Base-by-base conservation (phyloP, 2,113 vertebrate genomes). In the Camelus bactrianus region DNA sequence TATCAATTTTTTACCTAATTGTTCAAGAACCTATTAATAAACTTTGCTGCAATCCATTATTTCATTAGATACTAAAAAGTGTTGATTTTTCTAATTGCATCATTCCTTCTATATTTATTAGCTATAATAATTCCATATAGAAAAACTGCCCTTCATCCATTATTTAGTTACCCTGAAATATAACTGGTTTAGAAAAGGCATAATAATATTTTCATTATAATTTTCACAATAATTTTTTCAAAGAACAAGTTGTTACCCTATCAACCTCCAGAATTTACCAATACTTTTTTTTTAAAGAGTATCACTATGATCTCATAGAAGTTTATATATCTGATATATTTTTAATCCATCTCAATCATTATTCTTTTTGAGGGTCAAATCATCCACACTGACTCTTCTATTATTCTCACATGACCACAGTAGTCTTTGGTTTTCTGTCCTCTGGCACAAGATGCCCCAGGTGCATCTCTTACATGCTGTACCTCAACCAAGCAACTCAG, bases 121-220 rank as follows among this genome's bases (percentile, higher is more conserved):
- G 58, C 19, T 81, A 50, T 35, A 81, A 88, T 89, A 62, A 50
- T 83, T 70, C 15, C 77, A 76, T n/a, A 35, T 7, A n/a, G 60
- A 69, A 89, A 83, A 83, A 82, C 26, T 76, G 30, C 54, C 50
- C 90, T 32, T 76, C 28, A 69, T 89, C 89, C 69, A 77, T n/a
- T 69, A 69, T 76, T 83, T 38, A 89, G 52, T 69, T 81, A 42
- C 42, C n/a, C 65, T 81, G 19, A 72, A 73, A 80, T 50, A 32
- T 17, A 88, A 69, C 8, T 88, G 65, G 20, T 24, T 76, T 77
- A 28, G n/a, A 88, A 70, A 76, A 60, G 69, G 50, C 50, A 93
- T 15, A 89, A 80, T 76, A 82, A 83, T 60, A 42, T 52, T 76
- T 42, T 42, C 38, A 42, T 42, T 42, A 42, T 42, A 42, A 42